Evolutionary conservation across 2,113 vertebrate species (phyloP).

Genomic region (Corythoichthys intestinalis): DNA sequence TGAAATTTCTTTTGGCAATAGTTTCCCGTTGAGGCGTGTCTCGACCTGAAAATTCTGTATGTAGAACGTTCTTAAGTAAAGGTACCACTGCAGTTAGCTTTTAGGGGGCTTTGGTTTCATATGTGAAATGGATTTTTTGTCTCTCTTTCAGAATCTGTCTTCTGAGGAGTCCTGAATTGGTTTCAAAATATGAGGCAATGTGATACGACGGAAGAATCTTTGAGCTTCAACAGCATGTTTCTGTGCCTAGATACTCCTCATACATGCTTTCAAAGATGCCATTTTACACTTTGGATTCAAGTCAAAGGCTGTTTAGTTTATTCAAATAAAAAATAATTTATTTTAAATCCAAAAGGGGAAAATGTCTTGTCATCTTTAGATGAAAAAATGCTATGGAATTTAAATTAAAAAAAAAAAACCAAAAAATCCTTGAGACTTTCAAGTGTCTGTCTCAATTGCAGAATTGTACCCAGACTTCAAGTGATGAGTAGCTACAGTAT

Average conservation of each 20-base stretch:
- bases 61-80: too few relatives aligned
- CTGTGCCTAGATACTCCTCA: not conserved
- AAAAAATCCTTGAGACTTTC: not conserved
- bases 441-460: too few relatives aligned
- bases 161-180: conserved; percentile 26
- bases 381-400: not conserved
- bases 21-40: too few relatives aligned
- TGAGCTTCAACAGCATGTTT: not conserved
- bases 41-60: too few relatives aligned
- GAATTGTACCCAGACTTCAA: too few relatives aligned
- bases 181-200: conserved; percentile 14
- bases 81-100: not conserved
- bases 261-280: conserved; percentile 2
- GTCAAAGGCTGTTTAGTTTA: conserved; percentile 3
- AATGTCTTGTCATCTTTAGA: not conserved
- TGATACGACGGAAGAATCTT: not conserved
- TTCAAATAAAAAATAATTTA: not conserved
- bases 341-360: not conserved
- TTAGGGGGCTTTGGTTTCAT: not conserved
- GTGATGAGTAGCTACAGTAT: too few relatives aligned
- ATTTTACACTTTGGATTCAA: conserved; percentile 4
- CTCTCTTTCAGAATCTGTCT: conserved; percentile 30
- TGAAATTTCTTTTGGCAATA: too few relatives aligned
- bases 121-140: not conserved
- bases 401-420: not conserved